Base-by-base conservation (phyloP, 2,888 invertebrate species). In the Pollenia angustigena region DNA sequence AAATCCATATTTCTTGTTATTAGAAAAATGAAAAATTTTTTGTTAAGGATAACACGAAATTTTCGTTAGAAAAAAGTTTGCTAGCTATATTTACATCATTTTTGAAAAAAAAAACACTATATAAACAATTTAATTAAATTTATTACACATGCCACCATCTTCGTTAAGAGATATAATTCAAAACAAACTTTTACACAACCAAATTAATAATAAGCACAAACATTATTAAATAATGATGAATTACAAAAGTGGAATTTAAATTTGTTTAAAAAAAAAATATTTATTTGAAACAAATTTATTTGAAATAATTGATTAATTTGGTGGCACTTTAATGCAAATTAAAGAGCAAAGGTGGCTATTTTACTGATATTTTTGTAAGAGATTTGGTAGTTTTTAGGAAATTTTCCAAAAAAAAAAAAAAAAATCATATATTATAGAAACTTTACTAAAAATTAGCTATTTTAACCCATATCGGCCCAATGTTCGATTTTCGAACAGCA, bases 211-310 rank as follows among this genome's bases (percentile, higher is more conserved):
- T 42, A 62, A 54, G 40, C 46, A 32, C 12, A 78, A 32, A 72
- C 16, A 54, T n/a, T 48, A 74, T 56, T 66, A 18, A 74, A 66
- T 74, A 54, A 74, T 40, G 16, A 72, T 40, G 54, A 72, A 74
- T 74, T 18, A 23, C 11, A 44, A 56, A 44, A 60, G 6, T 50
- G 18, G 60, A 1, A 50, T 46, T 11, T 54, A 64, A 52, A 11
- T n/a, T 16, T 11, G 18, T 4, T 46, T 12, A 16, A 12, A 2
- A 16, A 12, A 2, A 9, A 75, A 18, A 42, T 9, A 3, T 32
- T 32, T 23, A 56, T 52, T 18, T 18, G 16, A 42, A 18, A 23
- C 23, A 23, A 23, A 23, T 2, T 32, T 32, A 32, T 32, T 32
- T 6, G 0, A 32, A 32, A 32, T 6, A 32, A 32, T 32, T 32